These are phyloP conservation scores for Plecturocebus donacophilus DNA, from an alignment of 2,113 vertebrate genomes.

Conservation along the genomic window DNA sequence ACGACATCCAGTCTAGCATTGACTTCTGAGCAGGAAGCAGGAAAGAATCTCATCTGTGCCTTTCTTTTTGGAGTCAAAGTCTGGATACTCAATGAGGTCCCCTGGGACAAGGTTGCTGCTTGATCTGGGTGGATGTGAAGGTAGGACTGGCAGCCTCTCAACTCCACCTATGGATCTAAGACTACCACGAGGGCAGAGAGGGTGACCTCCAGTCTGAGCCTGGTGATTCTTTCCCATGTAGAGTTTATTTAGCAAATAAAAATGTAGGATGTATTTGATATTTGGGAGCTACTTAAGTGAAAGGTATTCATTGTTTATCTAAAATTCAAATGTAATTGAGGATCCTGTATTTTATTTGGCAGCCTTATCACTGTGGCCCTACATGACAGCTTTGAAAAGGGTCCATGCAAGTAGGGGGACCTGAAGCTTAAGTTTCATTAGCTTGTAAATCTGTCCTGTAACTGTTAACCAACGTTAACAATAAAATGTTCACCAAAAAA, in stretches of 20 bases:
- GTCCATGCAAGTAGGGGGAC: not conserved
- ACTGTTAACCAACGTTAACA: not conserved
- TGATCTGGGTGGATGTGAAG: not conserved
- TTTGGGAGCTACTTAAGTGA: not conserved
- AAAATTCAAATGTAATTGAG: not conserved
- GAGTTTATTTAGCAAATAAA: conserved; percentile 16
- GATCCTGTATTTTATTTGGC: not conserved
- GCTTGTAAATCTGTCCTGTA: not conserved
- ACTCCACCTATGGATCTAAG: not conserved
- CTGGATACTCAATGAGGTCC: not conserved
- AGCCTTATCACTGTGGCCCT: not conserved
- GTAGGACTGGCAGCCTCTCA: too few species aligned
- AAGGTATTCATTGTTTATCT: not conserved
- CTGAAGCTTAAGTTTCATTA: not conserved
- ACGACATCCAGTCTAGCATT: not conserved
- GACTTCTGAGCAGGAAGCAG: not conserved
- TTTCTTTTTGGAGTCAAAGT: not conserved
- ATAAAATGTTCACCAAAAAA: not conserved
- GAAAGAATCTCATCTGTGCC: not conserved
- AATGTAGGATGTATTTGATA: not conserved
- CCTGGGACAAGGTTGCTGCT: not conserved
- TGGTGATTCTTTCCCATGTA: not conserved
- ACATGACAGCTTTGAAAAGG: not conserved
- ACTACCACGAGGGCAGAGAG: not conserved
- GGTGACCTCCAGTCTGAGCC: too few species aligned